A percentile compares a stretch with the other conserved stretches of the same genome.
Conservation (phyloP, 2,888 invertebrate species). For the Uropetala carovei region DNA sequence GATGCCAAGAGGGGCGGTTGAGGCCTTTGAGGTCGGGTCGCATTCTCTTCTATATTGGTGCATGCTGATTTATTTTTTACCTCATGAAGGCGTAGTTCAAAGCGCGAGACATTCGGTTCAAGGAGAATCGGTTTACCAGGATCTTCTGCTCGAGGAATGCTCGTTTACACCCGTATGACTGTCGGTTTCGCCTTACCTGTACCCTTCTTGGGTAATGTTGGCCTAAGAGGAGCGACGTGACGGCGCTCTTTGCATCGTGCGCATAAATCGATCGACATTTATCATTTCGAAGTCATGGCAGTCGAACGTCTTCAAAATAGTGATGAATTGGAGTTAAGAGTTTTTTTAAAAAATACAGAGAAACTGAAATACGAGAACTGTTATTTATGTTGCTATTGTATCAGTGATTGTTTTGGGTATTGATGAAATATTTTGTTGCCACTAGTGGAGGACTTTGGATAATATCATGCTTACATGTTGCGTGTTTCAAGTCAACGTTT, state of each 20-base stretch:
- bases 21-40: not conserved
- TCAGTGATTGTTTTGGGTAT: no score
- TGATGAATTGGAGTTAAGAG: not conserved
- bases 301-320: not conserved
- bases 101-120: not conserved
- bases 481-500: no score
- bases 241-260: not conserved
- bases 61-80: not conserved
- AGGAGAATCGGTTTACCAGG: not conserved
- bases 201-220: not conserved
- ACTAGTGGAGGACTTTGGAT: no score
- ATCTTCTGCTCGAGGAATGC: conserved; percentile 6
- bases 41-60: not conserved
- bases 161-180: not conserved
- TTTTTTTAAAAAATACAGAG: not conserved
- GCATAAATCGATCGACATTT: not conserved
- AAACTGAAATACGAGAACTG: no score
- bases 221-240: not conserved
- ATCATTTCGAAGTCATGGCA: not conserved
- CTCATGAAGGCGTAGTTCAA: not conserved
- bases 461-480: no score
- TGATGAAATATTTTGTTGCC: no score
- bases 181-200: not conserved
- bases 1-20: no score
- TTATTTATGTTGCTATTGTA: no score